Evolutionary conservation across 64 coral and sea anemone species (phyloP).

Genomic region (Astreopora myriophthalma): DNA sequence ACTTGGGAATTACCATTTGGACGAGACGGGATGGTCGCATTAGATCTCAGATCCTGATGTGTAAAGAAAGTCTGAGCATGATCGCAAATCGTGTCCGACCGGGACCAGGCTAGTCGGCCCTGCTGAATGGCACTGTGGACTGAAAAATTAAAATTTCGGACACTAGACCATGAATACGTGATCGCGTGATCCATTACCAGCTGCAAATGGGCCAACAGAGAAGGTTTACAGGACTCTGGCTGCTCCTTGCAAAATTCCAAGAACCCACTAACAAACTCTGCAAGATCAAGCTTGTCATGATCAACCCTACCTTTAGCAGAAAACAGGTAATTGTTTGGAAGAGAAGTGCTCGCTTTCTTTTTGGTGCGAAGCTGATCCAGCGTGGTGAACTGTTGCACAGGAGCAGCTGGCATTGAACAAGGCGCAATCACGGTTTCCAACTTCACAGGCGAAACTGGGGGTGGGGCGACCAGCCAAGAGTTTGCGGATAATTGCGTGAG

Average conservation of each 20-base stretch:
- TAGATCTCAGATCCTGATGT: slow-evolving; percentile 19
- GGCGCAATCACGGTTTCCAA: neutral
- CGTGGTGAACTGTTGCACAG: neutral
- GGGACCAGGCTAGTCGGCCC: slow-evolving; percentile 1
- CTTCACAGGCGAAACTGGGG: neutral
- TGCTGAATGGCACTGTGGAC: slow-evolving; percentile 29
- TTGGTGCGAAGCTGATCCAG: neutral
- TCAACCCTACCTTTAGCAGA: slow-evolving; percentile 22
- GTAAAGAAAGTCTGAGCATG: slow-evolving; percentile 51
- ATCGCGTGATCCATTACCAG: slow-evolving; percentile 45
- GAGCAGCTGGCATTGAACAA: neutral
- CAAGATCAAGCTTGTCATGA: slow-evolving; percentile 25
- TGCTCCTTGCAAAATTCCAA: slow-evolving; percentile 53
- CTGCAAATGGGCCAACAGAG: slow-evolving; percentile 50
- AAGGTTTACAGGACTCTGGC: slow-evolving; percentile 28
- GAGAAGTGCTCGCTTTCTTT: neutral
- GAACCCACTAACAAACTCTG: slow-evolving; percentile 51
- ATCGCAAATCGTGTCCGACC: neutral
- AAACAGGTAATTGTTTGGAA: slow-evolving; percentile 47
- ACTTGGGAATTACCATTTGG: neutral
- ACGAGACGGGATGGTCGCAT: neutral
- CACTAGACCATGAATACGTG: slow-evolving; percentile 38
- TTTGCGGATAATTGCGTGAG: neutral
- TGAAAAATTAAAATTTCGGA: slow-evolving; percentile 34
- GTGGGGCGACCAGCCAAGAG: neutral